phyloP scores from a whole-genome alignment of 2,113 vertebrate genomes.

The Clarias gariepinus region DNA sequence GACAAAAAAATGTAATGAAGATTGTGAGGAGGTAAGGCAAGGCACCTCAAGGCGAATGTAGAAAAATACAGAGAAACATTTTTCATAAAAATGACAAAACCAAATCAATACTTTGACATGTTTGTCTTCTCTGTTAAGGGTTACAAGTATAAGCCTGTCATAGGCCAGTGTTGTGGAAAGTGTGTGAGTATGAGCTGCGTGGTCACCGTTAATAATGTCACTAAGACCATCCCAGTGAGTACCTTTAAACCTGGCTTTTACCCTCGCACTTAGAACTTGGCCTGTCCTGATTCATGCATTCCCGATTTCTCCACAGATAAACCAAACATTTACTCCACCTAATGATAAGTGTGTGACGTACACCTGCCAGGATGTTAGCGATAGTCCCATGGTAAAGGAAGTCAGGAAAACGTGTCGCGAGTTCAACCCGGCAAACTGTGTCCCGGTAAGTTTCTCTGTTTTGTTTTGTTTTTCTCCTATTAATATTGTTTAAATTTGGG shows the following conservation, averaged over 20 bases:
- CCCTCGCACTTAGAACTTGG: background rate
- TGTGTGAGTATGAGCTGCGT: constrained; percentile 76
- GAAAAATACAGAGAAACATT: background rate
- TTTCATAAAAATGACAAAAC: background rate
- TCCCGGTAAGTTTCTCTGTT: constrained; percentile 72
- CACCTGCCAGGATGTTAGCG: constrained; percentile 69
- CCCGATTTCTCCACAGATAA: constrained; percentile 65
- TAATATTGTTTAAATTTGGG: background rate
- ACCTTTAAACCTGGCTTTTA: background rate
- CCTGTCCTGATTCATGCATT: background rate
- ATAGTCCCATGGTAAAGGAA: constrained; percentile 58
- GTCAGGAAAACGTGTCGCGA: constrained; percentile 66
- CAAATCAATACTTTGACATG: too few species aligned
- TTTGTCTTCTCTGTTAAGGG: constrained; percentile 66
- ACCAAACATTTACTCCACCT: constrained; percentile 59
- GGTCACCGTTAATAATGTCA: constrained; percentile 58
- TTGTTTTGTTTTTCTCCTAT: background rate
- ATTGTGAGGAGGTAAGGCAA: constrained; percentile 67
- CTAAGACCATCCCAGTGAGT: constrained; percentile 65
- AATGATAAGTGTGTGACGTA: constrained; percentile 78
- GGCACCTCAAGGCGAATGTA: too few species aligned
- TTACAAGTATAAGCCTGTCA: constrained; percentile 58
- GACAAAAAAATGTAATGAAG: constrained; percentile 61
- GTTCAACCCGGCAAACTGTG: constrained; percentile 68
- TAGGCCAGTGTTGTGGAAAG: constrained; percentile 78